These are phyloP conservation scores for Xanthorhoe spadicearia DNA, from an alignment of 2,888 invertebrate genomes.

Conservation along the genomic window DNA sequence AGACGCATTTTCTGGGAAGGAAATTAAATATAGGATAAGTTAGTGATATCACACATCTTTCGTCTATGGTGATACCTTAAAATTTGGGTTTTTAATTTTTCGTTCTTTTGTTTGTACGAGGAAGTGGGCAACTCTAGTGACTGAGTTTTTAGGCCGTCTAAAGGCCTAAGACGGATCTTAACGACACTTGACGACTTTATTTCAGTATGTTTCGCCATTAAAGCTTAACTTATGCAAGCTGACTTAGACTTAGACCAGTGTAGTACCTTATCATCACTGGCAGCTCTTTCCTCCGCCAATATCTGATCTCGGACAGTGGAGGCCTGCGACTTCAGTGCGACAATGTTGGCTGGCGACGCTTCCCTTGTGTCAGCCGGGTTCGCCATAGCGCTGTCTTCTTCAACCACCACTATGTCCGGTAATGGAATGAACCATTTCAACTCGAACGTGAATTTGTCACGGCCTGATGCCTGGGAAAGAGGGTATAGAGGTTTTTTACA, in stretches of 20 bases:
- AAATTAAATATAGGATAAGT: background rate
- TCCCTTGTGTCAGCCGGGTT: slow-evolving; percentile 74
- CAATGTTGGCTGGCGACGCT: slow-evolving; percentile 92
- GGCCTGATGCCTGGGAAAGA: slow-evolving; percentile 87
- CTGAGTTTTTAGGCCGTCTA: too few relatives aligned
- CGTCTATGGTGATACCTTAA: too few relatives aligned
- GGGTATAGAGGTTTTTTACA: background rate
- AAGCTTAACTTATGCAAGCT: too few relatives aligned
- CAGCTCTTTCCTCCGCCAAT: slow-evolving; percentile 89
- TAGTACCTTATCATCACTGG: slow-evolving; percentile 86
- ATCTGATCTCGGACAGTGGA: slow-evolving; percentile 94
- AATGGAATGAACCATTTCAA: slow-evolving; percentile 97
- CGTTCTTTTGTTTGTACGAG: too few relatives aligned
- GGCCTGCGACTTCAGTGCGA: slow-evolving; percentile 93
- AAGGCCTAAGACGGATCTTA: too few relatives aligned
- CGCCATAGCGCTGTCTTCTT: slow-evolving; percentile 85
- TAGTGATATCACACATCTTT: too few relatives aligned
- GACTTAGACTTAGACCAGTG: too few relatives aligned
- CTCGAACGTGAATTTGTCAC: slow-evolving; percentile 96
- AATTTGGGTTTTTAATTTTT: too few relatives aligned
- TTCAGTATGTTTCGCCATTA: too few relatives aligned
- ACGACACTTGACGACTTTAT: too few relatives aligned
- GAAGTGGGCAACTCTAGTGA: too few relatives aligned
- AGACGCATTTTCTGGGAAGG: slow-evolving; percentile 83
- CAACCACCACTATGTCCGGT: slow-evolving; percentile 90